phyloP scores from a whole-genome alignment of 1,140 invertebrate species.

The Gyrodactylus salaris region DNA sequence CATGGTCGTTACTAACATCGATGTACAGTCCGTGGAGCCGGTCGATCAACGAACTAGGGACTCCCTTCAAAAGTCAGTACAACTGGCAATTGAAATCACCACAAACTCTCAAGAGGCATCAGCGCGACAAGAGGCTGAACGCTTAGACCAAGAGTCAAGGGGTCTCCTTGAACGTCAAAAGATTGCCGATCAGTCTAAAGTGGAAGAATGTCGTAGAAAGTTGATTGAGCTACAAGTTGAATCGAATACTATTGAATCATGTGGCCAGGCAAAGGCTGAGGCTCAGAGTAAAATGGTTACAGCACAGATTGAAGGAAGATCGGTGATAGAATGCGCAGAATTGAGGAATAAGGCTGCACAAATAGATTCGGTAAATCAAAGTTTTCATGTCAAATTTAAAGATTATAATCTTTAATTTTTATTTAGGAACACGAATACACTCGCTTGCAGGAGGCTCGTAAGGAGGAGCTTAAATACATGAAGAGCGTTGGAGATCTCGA shows the following conservation, averaged over 20 bases:
- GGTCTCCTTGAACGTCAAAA: slow-evolving; percentile 16
- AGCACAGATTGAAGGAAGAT: slow-evolving; percentile 14
- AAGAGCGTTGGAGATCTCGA: slow-evolving; percentile 22
- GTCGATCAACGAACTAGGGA: slow-evolving; percentile 17
- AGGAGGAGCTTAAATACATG: slow-evolving; percentile 22
- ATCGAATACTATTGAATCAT: slow-evolving; percentile 14
- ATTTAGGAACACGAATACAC: slow-evolving; percentile 21
- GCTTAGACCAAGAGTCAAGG: slow-evolving; percentile 14
- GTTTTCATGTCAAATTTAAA: neutral
- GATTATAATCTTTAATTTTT: neutral
- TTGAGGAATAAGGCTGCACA: neutral
- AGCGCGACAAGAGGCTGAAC: slow-evolving; percentile 12
- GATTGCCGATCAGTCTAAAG: slow-evolving; percentile 13
- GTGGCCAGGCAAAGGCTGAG: slow-evolving; percentile 16
- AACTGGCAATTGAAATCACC: slow-evolving; percentile 18
- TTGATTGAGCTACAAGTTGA: slow-evolving; percentile 13
- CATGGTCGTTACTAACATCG: slow-evolving; percentile 15
- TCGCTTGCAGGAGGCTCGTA: slow-evolving; percentile 19
- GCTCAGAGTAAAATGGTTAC: slow-evolving; percentile 15
- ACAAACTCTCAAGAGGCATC: slow-evolving; percentile 13
- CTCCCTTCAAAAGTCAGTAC: slow-evolving; percentile 16
- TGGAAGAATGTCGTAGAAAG: slow-evolving; percentile 13
- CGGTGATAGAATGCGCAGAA: neutral
- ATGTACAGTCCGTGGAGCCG: slow-evolving; percentile 17
- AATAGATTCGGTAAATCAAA: neutral